phyloP scores from a whole-genome alignment of 1,140 invertebrate genomes.

The Elymnias hypermnestra region DNA sequence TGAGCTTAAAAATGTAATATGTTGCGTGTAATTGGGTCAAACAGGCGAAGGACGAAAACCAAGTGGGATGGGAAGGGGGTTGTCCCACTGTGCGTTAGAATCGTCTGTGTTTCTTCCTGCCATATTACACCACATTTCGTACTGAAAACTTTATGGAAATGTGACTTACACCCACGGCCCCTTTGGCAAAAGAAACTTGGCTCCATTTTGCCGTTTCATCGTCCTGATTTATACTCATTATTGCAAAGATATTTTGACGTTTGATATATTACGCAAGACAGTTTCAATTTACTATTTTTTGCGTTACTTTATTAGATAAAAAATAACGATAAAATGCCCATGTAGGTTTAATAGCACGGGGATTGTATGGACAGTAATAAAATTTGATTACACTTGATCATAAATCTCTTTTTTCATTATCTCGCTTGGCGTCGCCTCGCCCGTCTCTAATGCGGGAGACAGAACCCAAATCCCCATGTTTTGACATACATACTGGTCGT shows the following conservation, averaged over 20 bases:
- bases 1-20: constrained; percentile 38
- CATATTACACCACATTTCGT: constrained; percentile 55
- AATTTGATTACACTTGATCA: constrained; percentile 70
- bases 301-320: no score
- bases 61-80: constrained; percentile 35
- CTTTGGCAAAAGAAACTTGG: constrained; percentile 59
- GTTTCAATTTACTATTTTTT: no score
- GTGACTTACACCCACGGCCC: constrained; percentile 46
- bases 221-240: constrained; percentile 4
- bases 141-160: constrained; percentile 61
- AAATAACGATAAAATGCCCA: constrained; percentile 28
- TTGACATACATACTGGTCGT: constrained; percentile 65
- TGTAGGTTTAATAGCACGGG: constrained; percentile 33
- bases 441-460: constrained; percentile 38
- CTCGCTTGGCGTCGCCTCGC: constrained; percentile 40
- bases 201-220: constrained; percentile 40
- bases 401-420: constrained; percentile 75
- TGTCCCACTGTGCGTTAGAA: constrained; percentile 47
- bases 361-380: constrained; percentile 57
- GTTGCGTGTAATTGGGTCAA: constrained; percentile 62
- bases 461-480: constrained; percentile 66
- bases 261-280: not conserved
- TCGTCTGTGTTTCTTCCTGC: constrained; percentile 46
- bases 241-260: constrained; percentile 7
- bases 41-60: constrained; percentile 43